Conservation (phyloP, 2,113 vertebrate genomes). For the Lampris megalopsis region DNA sequence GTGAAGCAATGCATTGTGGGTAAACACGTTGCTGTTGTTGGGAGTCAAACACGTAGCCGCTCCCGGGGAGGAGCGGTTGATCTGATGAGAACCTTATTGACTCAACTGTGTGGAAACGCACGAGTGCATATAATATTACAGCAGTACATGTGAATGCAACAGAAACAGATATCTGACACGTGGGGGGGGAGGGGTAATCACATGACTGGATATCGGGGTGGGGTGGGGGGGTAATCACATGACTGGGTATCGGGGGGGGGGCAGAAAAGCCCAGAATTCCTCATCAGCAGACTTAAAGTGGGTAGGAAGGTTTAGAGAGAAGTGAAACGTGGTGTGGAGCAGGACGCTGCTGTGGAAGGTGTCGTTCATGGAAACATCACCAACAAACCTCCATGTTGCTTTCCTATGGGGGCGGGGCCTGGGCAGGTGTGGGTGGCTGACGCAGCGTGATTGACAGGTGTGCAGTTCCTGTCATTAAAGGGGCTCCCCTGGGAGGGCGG, state of each 20-base stretch:
- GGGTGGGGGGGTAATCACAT: too few species aligned
- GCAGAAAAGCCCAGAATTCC: too few species aligned
- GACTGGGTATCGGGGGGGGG: too few species aligned
- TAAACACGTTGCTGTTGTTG: slow-evolving; percentile 51
- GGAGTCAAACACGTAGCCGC: slow-evolving; percentile 12
- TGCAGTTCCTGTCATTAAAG: background rate
- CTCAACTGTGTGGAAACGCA: background rate
- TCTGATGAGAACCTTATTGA: background rate
- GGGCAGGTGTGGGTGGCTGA: background rate
- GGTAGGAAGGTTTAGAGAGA: too few species aligned
- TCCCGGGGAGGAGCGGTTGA: background rate
- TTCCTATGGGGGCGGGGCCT: background rate
- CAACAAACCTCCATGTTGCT: background rate
- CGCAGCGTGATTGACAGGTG: background rate
- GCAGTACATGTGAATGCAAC: too few species aligned
- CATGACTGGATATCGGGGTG: too few species aligned
- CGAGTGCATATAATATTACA: too few species aligned
- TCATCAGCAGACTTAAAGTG: too few species aligned
- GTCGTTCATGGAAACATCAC: background rate
- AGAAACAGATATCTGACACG: too few species aligned
- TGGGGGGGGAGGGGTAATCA: too few species aligned
- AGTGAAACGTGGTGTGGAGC: too few species aligned
- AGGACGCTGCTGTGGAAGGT: too few species aligned
- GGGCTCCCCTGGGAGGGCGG: background rate
- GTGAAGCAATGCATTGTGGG: slow-evolving; percentile 46